Evolutionary conservation across 2,113 vertebrate genomes (phyloP), one percentile per base, ranked within the genome.

Genomic region (Gymnocephalus cernua): DNA sequence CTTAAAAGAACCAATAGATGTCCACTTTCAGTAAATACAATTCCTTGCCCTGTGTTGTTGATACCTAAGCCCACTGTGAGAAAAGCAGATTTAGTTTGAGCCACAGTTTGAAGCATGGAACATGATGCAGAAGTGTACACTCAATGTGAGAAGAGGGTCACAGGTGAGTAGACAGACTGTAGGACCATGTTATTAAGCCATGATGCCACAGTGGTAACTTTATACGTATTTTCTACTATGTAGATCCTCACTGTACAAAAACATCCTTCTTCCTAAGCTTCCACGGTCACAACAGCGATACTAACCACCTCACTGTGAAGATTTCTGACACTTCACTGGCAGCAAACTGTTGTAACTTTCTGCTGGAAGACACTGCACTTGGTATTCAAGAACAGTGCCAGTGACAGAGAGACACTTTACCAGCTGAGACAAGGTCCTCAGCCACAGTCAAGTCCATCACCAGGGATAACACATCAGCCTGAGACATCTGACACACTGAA

Each of bases 1-100:
- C 63, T 44, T 77, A 23, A 74, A 69, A 12, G 13, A 27, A 45
- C 71, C 65, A 53, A 59, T 27, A 35, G 25, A 64, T 57, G 15
- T 25, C 35, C 44, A 27, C 66, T 53, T 56, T 41, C 50, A 10
- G 63, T 57, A 56, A 81, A 61, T 65, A 81, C n/a, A 64, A 77
- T 3, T 23, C 32, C 11, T 7, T 45, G 19, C 6, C 16, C 12
- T 27, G 19, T 35, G 21, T 62, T 73, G 18, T 64, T 25, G 35
- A 45, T 77, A 38, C 38, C n/a, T 44, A 3, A 7, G 25, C 9
- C 32, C 4, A 48, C 21, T 25, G 25, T 21, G 68, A 14, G 25
- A 18, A 61, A 35, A 78, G 38, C 32, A 27, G 66, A 15, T 76
- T 25, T 63, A 50, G 48, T 15, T 27, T 47, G 12, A 64, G 35